Conservation (phyloP, 2,113 vertebrate species). For the Myocastor coypus region DNA sequence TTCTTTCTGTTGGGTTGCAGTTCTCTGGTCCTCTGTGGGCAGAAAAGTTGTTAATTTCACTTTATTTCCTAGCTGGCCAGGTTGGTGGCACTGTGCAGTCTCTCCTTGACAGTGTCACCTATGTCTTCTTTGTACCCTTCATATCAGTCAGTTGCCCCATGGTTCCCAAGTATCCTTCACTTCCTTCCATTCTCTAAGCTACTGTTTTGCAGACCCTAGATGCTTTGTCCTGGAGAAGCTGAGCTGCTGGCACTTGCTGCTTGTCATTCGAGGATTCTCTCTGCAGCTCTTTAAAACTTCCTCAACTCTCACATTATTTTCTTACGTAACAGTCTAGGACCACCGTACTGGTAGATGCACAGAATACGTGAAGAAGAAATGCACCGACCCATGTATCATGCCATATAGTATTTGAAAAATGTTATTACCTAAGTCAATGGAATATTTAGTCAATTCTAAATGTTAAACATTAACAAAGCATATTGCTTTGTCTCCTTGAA, state of each 20-base stretch:
- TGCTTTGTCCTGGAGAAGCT: background rate
- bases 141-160: background rate
- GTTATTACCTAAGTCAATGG: background rate
- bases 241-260: background rate
- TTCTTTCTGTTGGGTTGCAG: rapidly evolving
- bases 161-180: background rate
- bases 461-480: constrained; percentile 14
- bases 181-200: background rate
- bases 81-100: background rate
- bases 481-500: background rate
- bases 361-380: constrained; percentile 29
- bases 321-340: background rate
- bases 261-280: background rate
- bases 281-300: background rate
- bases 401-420: background rate
- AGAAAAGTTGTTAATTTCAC: background rate
- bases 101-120: background rate
- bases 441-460: background rate
- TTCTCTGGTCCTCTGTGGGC: background rate
- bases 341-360: background rate
- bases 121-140: background rate
- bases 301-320: background rate
- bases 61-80: background rate
- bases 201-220: background rate
- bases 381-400: background rate